A percentile compares a stretch with the other conserved stretches of the same genome.
phyloP scores from a whole-genome alignment of 2,888 invertebrate genomes.

The Clepsis dumicolana region DNA sequence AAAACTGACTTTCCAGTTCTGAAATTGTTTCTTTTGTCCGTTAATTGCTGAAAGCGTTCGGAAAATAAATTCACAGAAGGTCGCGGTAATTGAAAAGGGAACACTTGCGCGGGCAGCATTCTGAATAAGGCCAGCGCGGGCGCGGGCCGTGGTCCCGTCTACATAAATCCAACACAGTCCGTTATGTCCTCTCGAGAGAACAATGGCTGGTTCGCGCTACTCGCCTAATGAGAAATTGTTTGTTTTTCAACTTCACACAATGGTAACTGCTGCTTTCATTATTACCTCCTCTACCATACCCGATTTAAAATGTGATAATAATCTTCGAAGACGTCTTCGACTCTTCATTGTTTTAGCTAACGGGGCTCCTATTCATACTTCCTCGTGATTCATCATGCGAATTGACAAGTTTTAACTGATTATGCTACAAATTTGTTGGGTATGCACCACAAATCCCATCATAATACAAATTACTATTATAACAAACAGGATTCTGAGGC shows the following conservation, averaged over 20 bases:
- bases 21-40: slow-evolving; percentile 35
- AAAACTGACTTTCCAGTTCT: slow-evolving; percentile 16
- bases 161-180: slow-evolving; percentile 81
- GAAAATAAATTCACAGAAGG: slow-evolving; percentile 32
- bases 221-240: slow-evolving; percentile 83
- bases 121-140: slow-evolving; percentile 45
- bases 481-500: background rate
- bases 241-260: slow-evolving; percentile 80
- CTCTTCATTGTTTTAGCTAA: slow-evolving; percentile 40
- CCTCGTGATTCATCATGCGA: slow-evolving; percentile 27
- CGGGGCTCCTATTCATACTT: slow-evolving; percentile 34
- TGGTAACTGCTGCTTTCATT: slow-evolving; percentile 74
- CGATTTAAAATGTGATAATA: slow-evolving; percentile 63
- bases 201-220: slow-evolving; percentile 79
- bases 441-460: background rate
- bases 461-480: background rate
- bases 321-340: slow-evolving; percentile 51
- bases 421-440: slow-evolving; percentile 17
- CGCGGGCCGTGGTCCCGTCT: slow-evolving; percentile 55
- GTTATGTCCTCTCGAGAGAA: slow-evolving; percentile 79
- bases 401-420: slow-evolving; percentile 25
- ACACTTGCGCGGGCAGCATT: slow-evolving; percentile 35
- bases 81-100: slow-evolving; percentile 38
- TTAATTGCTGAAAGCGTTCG: slow-evolving; percentile 31
- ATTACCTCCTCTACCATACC: slow-evolving; percentile 64